phyloP scores from a whole-genome alignment of 2,888 invertebrate species.

The Megamerina dolium region DNA sequence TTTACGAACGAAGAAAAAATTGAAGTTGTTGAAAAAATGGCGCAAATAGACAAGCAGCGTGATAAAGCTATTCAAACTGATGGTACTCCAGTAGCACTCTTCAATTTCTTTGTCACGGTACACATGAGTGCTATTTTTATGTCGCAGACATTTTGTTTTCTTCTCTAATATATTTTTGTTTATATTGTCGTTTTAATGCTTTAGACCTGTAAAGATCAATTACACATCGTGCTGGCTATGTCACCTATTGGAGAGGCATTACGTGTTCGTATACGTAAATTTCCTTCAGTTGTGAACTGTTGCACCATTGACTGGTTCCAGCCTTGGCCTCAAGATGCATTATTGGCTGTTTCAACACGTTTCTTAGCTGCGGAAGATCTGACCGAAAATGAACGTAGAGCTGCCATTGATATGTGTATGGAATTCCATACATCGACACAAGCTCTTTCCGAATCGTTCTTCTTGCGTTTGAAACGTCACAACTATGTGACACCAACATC shows the following conservation, averaged over 20 bases:
- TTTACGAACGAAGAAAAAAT: slow-evolving; percentile 79
- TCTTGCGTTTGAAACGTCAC: slow-evolving; percentile 61
- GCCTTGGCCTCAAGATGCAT: slow-evolving; percentile 91
- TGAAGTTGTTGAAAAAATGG: slow-evolving; percentile 90
- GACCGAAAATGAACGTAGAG: slow-evolving; percentile 63
- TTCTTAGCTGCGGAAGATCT: slow-evolving; percentile 78
- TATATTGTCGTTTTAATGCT: too few species aligned
- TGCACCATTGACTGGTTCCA: slow-evolving; percentile 97
- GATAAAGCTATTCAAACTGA: slow-evolving; percentile 86
- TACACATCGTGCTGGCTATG: slow-evolving; percentile 85
- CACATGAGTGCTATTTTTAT: too few species aligned
- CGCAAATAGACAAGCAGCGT: slow-evolving; percentile 79
- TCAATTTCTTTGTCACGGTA: slow-evolving; percentile 74
- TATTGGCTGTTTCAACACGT: slow-evolving; percentile 78
- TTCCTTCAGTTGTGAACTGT: slow-evolving; percentile 89
- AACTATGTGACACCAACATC: slow-evolving; percentile 93
- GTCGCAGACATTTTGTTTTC: too few species aligned
- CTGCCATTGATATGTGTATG: slow-evolving; percentile 84
- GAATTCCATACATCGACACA: slow-evolving; percentile 82
- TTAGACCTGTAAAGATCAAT: slow-evolving; percentile 76
- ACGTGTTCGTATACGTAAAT: slow-evolving; percentile 76
- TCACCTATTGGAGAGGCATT: slow-evolving; percentile 85
- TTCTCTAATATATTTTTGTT: too few species aligned
- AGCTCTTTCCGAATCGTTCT: slow-evolving; percentile 61
- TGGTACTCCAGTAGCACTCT: slow-evolving; percentile 83